Base-by-base conservation (phyloP, 2,888 invertebrate species). In the Lycaena phlaeas region DNA sequence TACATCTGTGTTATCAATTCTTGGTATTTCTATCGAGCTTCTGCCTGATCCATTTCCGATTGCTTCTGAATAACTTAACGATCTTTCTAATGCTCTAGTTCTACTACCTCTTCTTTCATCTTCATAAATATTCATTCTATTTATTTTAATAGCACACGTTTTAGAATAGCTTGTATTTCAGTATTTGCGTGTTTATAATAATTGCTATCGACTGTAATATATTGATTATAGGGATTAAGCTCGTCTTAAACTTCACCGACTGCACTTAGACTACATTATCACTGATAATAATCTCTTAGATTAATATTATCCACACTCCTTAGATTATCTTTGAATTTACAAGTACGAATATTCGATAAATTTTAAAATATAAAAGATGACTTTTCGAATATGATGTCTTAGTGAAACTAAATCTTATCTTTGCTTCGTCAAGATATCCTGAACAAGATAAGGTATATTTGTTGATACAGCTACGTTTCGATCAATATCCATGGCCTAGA, bases 31-130 rank as follows among this genome's bases (percentile, higher is more conserved):
- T 25, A 81, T 75, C 0, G 79, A 81, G 0, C 76, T 73, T 52
- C 73, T 56, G 0, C 64, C 59, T 0, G 82, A 76, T 0, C 54
- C 56, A 22, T 66, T 75, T 1, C 78, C 78, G 1, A 84, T 82
- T 0, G 84, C 84, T 59, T 76, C 84, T 0, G 81, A 81, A 38
- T 84, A 84, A 50, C 84, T 84, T 0, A 70, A 46, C 0, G 84
- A 84, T 50, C 84, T 56, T 52, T 81, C 81, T n/a, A 84, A 48
- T 0, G 66, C 61, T 37, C 81, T 52, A 7, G 37, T 56, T 40
- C 71, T 54, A 38, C 79, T 79, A 0, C 69, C 70, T 41, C 78
- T 53, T 36, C 52, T 50, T 37, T 56, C 53, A 25, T 30, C 44
- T 42, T 54, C 49, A 36, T 46, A 52, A 10, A 51, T 41, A 31